Base-by-base conservation (phyloP, 1,140 invertebrate species). In the Lineus longissimus region DNA sequence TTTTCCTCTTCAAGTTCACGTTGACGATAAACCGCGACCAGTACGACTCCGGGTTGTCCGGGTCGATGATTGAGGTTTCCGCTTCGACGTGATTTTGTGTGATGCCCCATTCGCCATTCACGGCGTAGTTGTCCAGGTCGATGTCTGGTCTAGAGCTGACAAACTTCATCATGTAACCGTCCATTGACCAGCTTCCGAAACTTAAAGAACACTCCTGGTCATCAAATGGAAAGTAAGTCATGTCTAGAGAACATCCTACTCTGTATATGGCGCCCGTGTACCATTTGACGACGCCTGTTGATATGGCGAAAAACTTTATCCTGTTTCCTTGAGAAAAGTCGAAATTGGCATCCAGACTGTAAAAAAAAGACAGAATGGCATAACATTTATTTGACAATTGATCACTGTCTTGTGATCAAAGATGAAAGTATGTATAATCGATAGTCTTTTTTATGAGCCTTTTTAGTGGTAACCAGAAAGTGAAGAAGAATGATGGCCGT, bases 141-240 rank as follows among this genome's bases (percentile, higher is more conserved):
- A 47, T 27, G n/a, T 4, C 25, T 9, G 6, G 6, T 9, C n/a
- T 4, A 7, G 6, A 4, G 25, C 47, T 51, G 47, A 7, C 4
- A 27, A 51, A 51, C 25, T 6, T 51, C 25, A 51, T 7, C 25
- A 23, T 19, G 6, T 51, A 6, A 4, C 25, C n/a, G n/a, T 27
- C 25, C 19, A 23, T 23, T 4, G 41, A 47, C 56, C 6, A 58
- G 29, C 56, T 58, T 7, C 29, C 56, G 29, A 58, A 58, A 7
- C 4, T 6, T 19, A 58, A 31, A 51, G n/a, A 6, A 27, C 56
- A 58, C n/a, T n/a, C 29, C 29, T 58, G 56, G 22, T 19, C 41
- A 47, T 58, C 56, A 22, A 58, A 58, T 27, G 56, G 56, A 47
- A 58, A 58, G 19, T 27, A 58, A 4, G 75, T 65, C 63, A 63